A percentile compares a stretch with the other conserved stretches of the same genome.
Evolutionary conservation across 2,888 invertebrate species (phyloP).

Genomic region (Troglohyphantes excavatus): DNA sequence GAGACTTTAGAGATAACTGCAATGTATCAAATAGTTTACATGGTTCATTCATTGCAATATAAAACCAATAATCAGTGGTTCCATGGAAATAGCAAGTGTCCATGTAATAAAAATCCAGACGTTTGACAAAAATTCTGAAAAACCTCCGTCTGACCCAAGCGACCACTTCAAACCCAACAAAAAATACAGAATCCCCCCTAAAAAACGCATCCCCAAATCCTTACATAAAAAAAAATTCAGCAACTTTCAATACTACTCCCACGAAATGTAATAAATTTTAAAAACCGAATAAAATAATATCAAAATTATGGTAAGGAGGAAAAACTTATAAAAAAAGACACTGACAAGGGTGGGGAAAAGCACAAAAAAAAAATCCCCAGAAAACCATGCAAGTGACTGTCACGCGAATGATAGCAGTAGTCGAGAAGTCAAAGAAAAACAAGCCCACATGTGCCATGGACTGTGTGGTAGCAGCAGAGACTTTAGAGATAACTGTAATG

Average conservation of each 20-base stretch:
- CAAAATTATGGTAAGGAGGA: slow-evolving; percentile 31
- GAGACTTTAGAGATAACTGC: too few species aligned
- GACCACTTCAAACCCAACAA: background rate
- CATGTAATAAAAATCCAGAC: too few species aligned
- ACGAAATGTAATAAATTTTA: slow-evolving; percentile 57
- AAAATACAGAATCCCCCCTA: background rate
- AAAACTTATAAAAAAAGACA: background rate
- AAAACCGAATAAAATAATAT: slow-evolving; percentile 49
- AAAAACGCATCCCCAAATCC: too few species aligned
- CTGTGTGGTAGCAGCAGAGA: too few species aligned
- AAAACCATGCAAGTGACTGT: slow-evolving; percentile 30
- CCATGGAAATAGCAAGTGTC: too few species aligned
- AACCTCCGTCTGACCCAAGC: background rate
- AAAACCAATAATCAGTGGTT: too few species aligned
- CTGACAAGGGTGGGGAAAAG: background rate
- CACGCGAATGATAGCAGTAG: slow-evolving; percentile 25
- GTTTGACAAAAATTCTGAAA: too few species aligned
- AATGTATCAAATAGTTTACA: too few species aligned
- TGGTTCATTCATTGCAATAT: too few species aligned
- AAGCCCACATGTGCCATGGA: slow-evolving; percentile 55
- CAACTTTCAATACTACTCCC: slow-evolving; percentile 3
- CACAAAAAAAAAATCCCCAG: slow-evolving; percentile 15
- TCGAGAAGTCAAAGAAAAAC: slow-evolving; percentile 55
- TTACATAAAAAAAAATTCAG: background rate
- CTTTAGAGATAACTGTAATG: too few species aligned